Base-by-base conservation (phyloP, 2,113 vertebrate genomes). In the Clupea harengus region DNA sequence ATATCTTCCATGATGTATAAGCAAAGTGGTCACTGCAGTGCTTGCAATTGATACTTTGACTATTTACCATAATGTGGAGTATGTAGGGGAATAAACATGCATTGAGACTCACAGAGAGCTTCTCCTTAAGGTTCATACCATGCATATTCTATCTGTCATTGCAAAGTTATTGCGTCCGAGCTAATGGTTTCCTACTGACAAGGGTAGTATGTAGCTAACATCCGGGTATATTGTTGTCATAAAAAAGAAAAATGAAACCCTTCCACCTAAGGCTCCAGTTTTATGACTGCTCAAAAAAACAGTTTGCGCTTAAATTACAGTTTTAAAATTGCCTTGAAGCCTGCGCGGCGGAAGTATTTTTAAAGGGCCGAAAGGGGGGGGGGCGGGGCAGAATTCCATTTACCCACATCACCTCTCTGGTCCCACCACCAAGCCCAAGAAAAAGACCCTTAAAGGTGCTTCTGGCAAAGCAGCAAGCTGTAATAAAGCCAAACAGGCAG, bases 291-390 rank as follows among this genome's bases (percentile, higher is more conserved):
- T 81, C 28, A 78, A 85, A 88, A 67, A 28, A 50, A 84, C 44
- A 81, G 78, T n/a, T 9, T 85, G 83, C 47, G 32, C 60, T 83
- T 85, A 86, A 89, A 85, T 89, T 64, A 81, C 87, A 85, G 88
- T 82, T 86, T 83, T 91, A 57, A 86, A 83, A 82, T 84, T 20
- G 52, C 81, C 72, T 57, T 86, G 49, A 54, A 81, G 72, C 83
- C 78, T 18, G 8, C 57, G 60, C 45, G 45, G 45, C 78, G 72
- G 57, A 84, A 86, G 32, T 10, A 8, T 81, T 67, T 80, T 81
- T 81, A 81, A 78, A 82, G 72, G 52, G 9, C 7, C 52, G n/a
- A 83, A 86, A 60, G 45, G 82, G 67, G 50, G 20, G 67, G 28
- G 9, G 64, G 6, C 8, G 64, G 64, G 64, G 10, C 39, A 39